A percentile compares a stretch with the other conserved stretches of the same genome.
phyloP scores from a whole-genome alignment of 1,140 invertebrate genomes.

The Manduca sexta region DNA sequence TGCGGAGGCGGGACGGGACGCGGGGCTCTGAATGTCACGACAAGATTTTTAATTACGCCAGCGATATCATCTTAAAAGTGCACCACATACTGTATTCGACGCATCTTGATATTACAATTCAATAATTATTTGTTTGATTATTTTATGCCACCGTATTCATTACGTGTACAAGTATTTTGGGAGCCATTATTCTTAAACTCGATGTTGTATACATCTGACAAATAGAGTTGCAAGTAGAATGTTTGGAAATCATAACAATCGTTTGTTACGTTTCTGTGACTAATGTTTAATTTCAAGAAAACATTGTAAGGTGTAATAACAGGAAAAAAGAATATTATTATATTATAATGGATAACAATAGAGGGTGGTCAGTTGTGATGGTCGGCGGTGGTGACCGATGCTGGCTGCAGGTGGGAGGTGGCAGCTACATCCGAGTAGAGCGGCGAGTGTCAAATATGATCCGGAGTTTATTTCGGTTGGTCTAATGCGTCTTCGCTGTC shows the following conservation, averaged over 20 bases:
- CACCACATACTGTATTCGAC: conserved; percentile 52
- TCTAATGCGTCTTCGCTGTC: conserved; percentile 68
- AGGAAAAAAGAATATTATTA: neutral
- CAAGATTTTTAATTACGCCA: conserved; percentile 71
- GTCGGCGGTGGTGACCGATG: no score
- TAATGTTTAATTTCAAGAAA: neutral
- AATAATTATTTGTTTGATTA: conserved; percentile 54
- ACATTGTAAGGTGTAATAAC: neutral
- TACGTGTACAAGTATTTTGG: no score
- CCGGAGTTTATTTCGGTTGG: conserved; percentile 64
- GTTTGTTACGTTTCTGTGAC: no score
- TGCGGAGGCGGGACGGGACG: conserved; percentile 62
- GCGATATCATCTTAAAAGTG: conserved; percentile 69
- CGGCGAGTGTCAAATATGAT: conserved; percentile 64
- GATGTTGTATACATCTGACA: neutral
- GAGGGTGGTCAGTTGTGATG: no score
- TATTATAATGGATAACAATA: no score
- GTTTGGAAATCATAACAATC: no score
- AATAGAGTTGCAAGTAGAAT: no score
- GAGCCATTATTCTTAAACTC: no score
- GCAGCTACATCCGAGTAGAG: conserved; percentile 8
- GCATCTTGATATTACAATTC: conserved; percentile 66
- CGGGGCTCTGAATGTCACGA: conserved; percentile 68
- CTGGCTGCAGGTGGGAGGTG: neutral
- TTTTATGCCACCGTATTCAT: conserved; percentile 8